A percentile compares a stretch with the other conserved stretches of the same genome.
phyloP scores from a whole-genome alignment of 53 echinoderm and acorn worm species.

The Henricia sp. region DNA sequence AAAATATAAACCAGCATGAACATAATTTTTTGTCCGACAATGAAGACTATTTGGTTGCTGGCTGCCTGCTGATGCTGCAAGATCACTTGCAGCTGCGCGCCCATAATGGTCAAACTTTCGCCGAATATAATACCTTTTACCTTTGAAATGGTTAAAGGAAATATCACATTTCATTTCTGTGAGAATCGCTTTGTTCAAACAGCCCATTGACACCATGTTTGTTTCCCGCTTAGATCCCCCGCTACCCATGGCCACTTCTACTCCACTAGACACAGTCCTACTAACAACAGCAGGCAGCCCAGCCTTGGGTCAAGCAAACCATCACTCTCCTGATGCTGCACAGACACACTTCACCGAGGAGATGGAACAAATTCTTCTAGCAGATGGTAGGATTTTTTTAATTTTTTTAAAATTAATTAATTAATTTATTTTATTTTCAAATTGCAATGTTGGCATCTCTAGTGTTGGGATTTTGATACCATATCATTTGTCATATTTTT shows the following conservation, averaged over 20 bases:
- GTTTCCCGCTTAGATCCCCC: conserved; percentile 48
- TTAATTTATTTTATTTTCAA: too few relatives aligned
- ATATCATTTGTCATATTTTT: too few relatives aligned
- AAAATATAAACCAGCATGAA: too few relatives aligned
- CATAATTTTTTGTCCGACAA: too few relatives aligned
- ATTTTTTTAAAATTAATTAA: too few relatives aligned
- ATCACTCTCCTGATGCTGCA: conserved; percentile 9
- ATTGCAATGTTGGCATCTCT: background rate
- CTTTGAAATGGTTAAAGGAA: too few relatives aligned
- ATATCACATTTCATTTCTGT: too few relatives aligned
- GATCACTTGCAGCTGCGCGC: too few relatives aligned
- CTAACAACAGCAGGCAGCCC: conserved; percentile 57
- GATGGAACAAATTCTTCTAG: conserved; percentile 57
- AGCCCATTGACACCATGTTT: conserved; percentile 10
- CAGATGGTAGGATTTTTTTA: conserved; percentile 44
- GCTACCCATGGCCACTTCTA: conserved; percentile 91
- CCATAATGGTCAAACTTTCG: too few relatives aligned
- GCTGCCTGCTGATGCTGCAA: too few relatives aligned
- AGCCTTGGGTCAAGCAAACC: background rate
- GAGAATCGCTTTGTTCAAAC: background rate
- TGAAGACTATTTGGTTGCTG: too few relatives aligned
- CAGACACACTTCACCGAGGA: conserved; percentile 43
- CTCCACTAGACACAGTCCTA: conserved; percentile 81
- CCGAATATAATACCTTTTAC: too few relatives aligned
- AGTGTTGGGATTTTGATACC: background rate